Conservation (phyloP, 2,888 invertebrate species). For the Leucophenga montana region DNA sequence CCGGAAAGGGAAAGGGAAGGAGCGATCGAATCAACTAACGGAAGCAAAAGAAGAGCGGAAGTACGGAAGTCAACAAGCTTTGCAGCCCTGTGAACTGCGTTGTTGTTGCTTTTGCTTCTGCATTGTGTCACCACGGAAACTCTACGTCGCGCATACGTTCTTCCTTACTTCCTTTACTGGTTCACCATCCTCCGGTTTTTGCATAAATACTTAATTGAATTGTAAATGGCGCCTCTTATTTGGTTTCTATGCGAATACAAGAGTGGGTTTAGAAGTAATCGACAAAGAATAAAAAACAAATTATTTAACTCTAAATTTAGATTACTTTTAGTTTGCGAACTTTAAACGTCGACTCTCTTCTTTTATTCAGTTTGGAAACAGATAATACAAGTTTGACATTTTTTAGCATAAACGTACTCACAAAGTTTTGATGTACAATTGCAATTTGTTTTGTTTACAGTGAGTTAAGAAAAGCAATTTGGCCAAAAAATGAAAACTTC, state of each 20-base stretch:
- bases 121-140: constrained; percentile 18
- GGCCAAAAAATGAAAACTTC: too few species aligned
- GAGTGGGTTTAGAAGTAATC: neutral
- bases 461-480: too few species aligned
- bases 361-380: too few species aligned
- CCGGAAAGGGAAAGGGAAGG: neutral
- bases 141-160: neutral
- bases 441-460: too few species aligned
- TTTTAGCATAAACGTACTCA: too few species aligned
- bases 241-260: neutral
- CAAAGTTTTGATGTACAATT: too few species aligned
- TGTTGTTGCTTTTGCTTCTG: neutral
- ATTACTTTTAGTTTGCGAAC: too few species aligned
- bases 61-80: neutral
- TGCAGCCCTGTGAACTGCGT: too few species aligned
- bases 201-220: constrained; percentile 31
- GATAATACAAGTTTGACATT: too few species aligned
- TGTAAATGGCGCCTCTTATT: constrained; percentile 14
- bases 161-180: neutral
- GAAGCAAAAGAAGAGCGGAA: neutral
- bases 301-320: neutral
- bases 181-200: constrained; percentile 1
- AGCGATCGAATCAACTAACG: too few species aligned
- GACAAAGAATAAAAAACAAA: neutral
- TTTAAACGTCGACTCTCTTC: too few species aligned